These are phyloP conservation scores for Epistrophe eligans DNA, from an alignment of 2,888 invertebrate species.

Conservation along the genomic window DNA sequence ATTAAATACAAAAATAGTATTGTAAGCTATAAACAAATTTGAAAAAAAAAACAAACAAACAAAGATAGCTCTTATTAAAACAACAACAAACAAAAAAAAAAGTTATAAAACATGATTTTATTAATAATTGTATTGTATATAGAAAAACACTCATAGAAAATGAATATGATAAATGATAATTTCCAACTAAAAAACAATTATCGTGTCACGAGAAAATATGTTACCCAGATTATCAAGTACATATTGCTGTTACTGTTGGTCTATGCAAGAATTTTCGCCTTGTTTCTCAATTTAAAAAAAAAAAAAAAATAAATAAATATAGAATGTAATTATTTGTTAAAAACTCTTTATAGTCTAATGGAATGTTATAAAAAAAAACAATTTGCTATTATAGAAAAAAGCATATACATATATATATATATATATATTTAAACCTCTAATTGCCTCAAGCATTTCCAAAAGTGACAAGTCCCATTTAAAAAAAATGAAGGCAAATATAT, in stretches of 20 bases:
- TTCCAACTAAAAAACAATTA: neutral
- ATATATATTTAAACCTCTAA: constrained; percentile 46
- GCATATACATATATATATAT: constrained; percentile 23
- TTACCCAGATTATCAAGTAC: constrained; percentile 42
- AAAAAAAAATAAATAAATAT: constrained; percentile 3
- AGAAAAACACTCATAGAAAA: constrained; percentile 26
- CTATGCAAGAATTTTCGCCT: constrained; percentile 66
- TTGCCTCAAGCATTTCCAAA: constrained; percentile 55
- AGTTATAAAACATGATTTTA: constrained; percentile 21
- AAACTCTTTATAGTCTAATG: constrained; percentile 65
- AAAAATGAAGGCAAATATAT: constrained; percentile 39
- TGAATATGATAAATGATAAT: neutral
- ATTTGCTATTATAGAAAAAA: constrained; percentile 42
- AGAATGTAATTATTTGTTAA: constrained; percentile 52
- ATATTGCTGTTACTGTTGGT: constrained; percentile 68
- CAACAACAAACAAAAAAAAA: constrained; percentile 20
- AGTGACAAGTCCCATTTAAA: constrained; percentile 32
- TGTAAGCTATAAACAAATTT: constrained; percentile 45
- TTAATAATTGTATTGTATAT: constrained; percentile 17
- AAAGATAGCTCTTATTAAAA: constrained; percentile 20
- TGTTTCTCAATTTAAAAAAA: constrained; percentile 42
- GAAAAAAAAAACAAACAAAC: constrained; percentile 28
- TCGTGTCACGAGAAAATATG: constrained; percentile 23
- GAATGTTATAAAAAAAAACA: constrained; percentile 58
- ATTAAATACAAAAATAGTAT: constrained; percentile 36